Conservation (phyloP, 1,140 invertebrate species). For the Hestina assimilis region DNA sequence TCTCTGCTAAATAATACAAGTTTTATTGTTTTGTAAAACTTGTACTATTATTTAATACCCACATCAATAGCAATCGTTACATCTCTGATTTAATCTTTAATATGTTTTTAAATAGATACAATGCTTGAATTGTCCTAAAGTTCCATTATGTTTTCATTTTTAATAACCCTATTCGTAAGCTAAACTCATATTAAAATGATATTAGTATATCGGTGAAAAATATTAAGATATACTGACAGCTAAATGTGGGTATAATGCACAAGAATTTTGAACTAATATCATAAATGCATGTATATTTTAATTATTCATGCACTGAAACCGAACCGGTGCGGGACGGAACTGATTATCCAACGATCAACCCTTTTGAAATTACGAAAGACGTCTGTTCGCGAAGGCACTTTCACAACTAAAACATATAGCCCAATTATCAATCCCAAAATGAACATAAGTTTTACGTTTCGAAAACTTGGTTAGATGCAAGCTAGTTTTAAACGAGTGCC, state of each 20-base stretch:
- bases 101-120: no score
- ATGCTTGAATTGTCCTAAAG: no score
- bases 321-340: conserved; percentile 48
- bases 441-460: neutral
- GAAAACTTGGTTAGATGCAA: no score
- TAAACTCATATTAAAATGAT: no score
- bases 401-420: neutral
- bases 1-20: no score
- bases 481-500: no score
- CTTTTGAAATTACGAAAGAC: conserved; percentile 77
- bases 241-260: neutral
- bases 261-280: no score
- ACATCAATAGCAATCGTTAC: neutral
- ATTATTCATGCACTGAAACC: conserved; percentile 55
- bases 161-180: no score
- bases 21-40: no score
- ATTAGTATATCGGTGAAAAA: no score
- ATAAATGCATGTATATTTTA: neutral
- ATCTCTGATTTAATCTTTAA: no score
- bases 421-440: neutral
- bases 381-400: conserved; percentile 53
- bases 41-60: neutral
- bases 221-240: neutral
- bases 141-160: no score
- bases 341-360: conserved; percentile 73